Evolutionary conservation across 2,797 vertebrate species (phyloP), one percentile per base, ranked within the genome.

Genomic region (Clarias fuscus): DNA sequence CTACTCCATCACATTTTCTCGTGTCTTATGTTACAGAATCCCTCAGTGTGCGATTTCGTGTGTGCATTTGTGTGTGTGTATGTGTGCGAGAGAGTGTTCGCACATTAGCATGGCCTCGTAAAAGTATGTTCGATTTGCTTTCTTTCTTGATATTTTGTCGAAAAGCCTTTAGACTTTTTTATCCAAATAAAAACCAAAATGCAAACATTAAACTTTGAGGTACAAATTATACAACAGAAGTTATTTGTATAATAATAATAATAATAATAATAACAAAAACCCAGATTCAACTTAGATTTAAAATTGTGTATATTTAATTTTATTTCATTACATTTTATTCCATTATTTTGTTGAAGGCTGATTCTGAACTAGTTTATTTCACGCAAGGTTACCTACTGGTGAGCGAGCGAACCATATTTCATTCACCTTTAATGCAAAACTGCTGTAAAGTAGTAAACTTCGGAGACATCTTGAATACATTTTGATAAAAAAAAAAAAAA

Each of bases 1-100:
- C 33, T n/a, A 62, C 33, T 79, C 33, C 77, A 62, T 62, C 13
- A 62, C 59, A n/a, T n/a, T 62, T 79, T 79, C 33, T n/a, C 40
- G 5, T 62, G 77, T 58, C 33, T 64, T 79, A 78, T 78, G 56
- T 78, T 78, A 61, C 76, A 33, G 22, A 59, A 56, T 59, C 75
- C 18, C 7, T 77, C 18, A 20, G 20, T 62, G 27, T 58, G 22
- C 48, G 22, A 4, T 5, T 48, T 5, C 13, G 18, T 75, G 24
- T 53, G 22, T 72, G n/a, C 27, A 2, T 62, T 10, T n/a, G 40
- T 53, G 43, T n/a, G n/a, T 58, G n/a, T n/a, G 40, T 53, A 24
- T n/a, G n/a, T 58, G n/a, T 20, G 15, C 30, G n/a, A 22, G n/a
- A 20, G 24, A 2, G 56, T 59, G 1, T 59, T 78, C 27, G 27